These are phyloP conservation scores for Siniperca knerii DNA, from an alignment of 2,113 vertebrate genomes.

Conservation along the genomic window DNA sequence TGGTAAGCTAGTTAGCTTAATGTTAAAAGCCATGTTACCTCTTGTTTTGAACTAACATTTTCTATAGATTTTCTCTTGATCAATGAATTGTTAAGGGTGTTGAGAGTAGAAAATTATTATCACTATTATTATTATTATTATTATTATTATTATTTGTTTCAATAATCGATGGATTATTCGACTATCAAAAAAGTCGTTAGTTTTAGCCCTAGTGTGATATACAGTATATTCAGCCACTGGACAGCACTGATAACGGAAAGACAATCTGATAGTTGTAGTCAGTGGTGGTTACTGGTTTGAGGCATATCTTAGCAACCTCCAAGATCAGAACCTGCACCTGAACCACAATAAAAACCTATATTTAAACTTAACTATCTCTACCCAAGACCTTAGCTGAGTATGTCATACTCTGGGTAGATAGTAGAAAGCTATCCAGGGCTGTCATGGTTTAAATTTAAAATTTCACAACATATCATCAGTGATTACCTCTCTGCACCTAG, in stretches of 20 bases:
- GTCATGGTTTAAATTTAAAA: conserved; percentile 7
- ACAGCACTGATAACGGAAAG: background rate
- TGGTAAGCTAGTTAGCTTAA: too few species aligned
- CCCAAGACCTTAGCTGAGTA: background rate
- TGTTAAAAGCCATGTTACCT: too few species aligned
- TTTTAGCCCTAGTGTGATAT: background rate
- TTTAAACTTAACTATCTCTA: background rate
- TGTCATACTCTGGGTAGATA: background rate
- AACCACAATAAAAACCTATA: background rate
- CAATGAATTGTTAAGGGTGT: too few species aligned
- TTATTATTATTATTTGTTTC: too few species aligned
- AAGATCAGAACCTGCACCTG: background rate
- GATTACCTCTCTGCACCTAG: background rate
- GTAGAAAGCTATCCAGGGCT: background rate
- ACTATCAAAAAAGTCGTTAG: too few species aligned
- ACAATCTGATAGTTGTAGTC: background rate
- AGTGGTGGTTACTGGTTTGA: background rate
- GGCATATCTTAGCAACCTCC: background rate
- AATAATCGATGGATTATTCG: too few species aligned
- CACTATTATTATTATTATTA: too few species aligned
- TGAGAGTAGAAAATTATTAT: too few species aligned
- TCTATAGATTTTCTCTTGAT: too few species aligned
- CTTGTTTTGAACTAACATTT: too few species aligned
- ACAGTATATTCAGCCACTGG: background rate
- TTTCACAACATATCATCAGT: background rate